Base-by-base conservation (phyloP, 37 sponge, comb jelly and placozoan genomes). In the Aphrocallistes beatrix region DNA sequence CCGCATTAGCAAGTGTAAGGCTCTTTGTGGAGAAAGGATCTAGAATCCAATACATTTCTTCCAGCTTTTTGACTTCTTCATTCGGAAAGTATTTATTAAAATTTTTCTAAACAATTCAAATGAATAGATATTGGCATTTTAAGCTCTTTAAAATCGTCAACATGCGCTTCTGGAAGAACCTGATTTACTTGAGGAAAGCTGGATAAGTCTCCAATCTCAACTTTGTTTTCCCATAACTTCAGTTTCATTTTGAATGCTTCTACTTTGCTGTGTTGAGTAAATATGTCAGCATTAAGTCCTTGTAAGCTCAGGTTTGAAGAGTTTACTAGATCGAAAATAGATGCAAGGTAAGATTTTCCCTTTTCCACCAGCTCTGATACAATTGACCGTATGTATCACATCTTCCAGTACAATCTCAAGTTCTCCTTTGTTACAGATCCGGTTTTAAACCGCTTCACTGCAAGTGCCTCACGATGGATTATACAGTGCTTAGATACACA, bases 1-100 rank as follows among this genome's bases (percentile, higher is more conserved):
- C 75, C 34, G 75, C 25, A 28, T 60, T 60, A 32, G 21, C 34
- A 21, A 60, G 32, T 32, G 75, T 60, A 60, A 60, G 75, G 34
- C 75, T 32, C 34, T 60, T 60, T 21, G 75, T 60, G 34, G 75
- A 60, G 32, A 60, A 60, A 32, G 75, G 34, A 60, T 60, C 75
- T 60, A 60, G 75, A 60, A 60, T 60, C 32, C 75, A 60, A 13
- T 60, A 30, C 32, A 60, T 60, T 60, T 28, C 34, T 60, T 60
- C 75, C 25, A 60, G 21, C 25, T 60, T 60, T 60, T 21, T 60
- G 75, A 60, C 25, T 60, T 60, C 75, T 47, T 47, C 49, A 13
- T 47, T n/a, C 17, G 75, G 75, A 60, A 60, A 60, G 75, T 60
- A 60, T 60, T 60, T 60, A 28, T 60, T 60, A 60, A 60, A 60